Base-by-base conservation (phyloP, 2,888 invertebrate genomes). In the Phymatocera aterrima region DNA sequence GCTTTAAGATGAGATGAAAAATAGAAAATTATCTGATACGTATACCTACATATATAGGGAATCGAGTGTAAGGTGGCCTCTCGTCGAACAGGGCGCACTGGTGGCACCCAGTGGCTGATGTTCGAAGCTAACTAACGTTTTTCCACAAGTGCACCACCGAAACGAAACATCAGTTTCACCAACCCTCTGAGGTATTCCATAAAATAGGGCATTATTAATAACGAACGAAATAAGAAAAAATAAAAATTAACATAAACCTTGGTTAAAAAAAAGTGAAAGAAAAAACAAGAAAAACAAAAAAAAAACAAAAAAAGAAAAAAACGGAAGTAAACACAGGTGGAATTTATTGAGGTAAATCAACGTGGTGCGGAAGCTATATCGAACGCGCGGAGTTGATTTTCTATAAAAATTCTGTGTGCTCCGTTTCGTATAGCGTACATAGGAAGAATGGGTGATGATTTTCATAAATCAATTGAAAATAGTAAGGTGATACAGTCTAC, bases 101-200 rank as follows among this genome's bases (percentile, higher is more conserved):
- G 78, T 83, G 88, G 83, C 88, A 89, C 88, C 89, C 89, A 87
- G 83, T 86, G 86, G 82, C 72, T 78, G 77, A 79, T 80, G 77
- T 34, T 61, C 74, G 79, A 88, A 86, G 81, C 84, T 82, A 78
- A 80, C 82, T 77, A 83, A 83, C 81, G 84, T 84, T 86, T 82
- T 84, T 85, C 88, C 87, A 85, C 87, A 87, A 89, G 87, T 86
- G 87, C 88, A 87, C 84, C 87, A 83, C 88, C 85, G 84, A 87
- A 87, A 86, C 86, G 86, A 86, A 88, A 88, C 87, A 87, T 86
- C 88, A 87, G 85, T 84, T 83, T 83, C 84, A 82, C 84, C 84
- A 84, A 77, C 77, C 77, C 78, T 65, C 64, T 54, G 54, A 43
- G 68, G 46, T 68, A 46, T 46, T 43, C 24, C 43, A 68, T 68